Conservation (phyloP, 2,888 invertebrate genomes). For the Latheticus oryzae region DNA sequence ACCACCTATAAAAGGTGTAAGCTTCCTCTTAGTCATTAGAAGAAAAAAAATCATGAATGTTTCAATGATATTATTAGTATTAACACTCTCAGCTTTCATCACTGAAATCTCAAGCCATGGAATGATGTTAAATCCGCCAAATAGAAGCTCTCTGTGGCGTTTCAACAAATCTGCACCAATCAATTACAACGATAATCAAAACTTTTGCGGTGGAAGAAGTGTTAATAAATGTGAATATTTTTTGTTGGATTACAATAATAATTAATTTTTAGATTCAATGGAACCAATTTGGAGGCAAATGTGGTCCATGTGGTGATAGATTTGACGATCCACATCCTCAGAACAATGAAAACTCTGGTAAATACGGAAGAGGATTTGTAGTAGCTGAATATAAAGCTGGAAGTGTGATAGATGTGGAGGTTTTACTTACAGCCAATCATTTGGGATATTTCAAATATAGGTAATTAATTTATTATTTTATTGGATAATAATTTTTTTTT, state of each 20-base stretch:
- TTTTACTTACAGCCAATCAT: constrained; percentile 62
- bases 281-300: constrained; percentile 55
- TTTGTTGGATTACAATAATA: not conserved
- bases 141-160: constrained; percentile 67
- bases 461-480: constrained; percentile 31
- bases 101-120: too few relatives aligned
- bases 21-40: constrained; percentile 17
- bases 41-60: constrained; percentile 17
- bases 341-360: constrained; percentile 68
- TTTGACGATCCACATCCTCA: constrained; percentile 65
- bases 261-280: constrained; percentile 45
- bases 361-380: constrained; percentile 66
- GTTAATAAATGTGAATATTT: constrained; percentile 11
- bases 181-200: constrained; percentile 67
- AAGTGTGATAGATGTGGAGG: constrained; percentile 52
- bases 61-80: too few relatives aligned
- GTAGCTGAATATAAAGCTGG: constrained; percentile 62
- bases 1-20: constrained; percentile 11
- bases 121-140: constrained; percentile 67
- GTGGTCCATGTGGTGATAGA: constrained; percentile 71
- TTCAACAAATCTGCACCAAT: constrained; percentile 61
- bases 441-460: constrained; percentile 62
- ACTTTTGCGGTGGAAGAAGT: constrained; percentile 66
- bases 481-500: constrained; percentile 9
- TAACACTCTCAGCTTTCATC: too few relatives aligned